phyloP scores from a whole-genome alignment of 2,888 invertebrate species.

The Lasioglossum leucozonium region DNA sequence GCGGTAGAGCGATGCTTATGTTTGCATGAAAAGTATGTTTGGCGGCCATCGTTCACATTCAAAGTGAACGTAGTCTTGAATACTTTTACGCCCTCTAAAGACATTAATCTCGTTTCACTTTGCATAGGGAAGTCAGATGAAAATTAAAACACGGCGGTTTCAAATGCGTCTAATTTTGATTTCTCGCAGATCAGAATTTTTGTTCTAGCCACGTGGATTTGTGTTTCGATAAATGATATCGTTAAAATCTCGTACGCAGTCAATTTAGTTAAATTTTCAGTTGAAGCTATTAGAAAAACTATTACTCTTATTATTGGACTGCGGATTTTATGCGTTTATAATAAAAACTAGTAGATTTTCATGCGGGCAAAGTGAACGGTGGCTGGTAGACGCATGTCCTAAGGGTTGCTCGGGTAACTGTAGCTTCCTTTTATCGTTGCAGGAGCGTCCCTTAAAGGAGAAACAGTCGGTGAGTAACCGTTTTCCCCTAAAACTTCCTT shows the following conservation, averaged over 20 bases:
- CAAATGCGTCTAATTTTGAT: no score
- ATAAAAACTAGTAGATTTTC: not conserved
- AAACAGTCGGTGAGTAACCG: slow-evolving; percentile 74
- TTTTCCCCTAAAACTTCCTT: not conserved
- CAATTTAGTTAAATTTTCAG: not conserved
- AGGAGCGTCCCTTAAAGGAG: slow-evolving; percentile 74
- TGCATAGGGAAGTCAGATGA: no score
- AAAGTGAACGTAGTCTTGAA: not conserved
- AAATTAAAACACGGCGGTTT: no score
- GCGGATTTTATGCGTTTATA: not conserved
- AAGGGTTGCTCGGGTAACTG: not conserved
- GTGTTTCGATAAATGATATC: not conserved
- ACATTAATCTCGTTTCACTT: no score
- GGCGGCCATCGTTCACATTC: not conserved
- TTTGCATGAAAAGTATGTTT: not conserved
- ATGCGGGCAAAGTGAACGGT: not conserved
- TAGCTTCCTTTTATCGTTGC: slow-evolving; percentile 39
- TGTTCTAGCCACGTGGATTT: not conserved
- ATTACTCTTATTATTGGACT: not conserved
- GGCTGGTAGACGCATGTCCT: not conserved
- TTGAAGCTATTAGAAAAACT: not conserved
- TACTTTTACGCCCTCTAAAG: no score
- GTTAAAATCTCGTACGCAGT: not conserved
- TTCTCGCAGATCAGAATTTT: no score
- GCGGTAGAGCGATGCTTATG: not conserved